phyloP scores from a whole-genome alignment of 2,797 vertebrate genomes.

The Galaxias olidus region DNA sequence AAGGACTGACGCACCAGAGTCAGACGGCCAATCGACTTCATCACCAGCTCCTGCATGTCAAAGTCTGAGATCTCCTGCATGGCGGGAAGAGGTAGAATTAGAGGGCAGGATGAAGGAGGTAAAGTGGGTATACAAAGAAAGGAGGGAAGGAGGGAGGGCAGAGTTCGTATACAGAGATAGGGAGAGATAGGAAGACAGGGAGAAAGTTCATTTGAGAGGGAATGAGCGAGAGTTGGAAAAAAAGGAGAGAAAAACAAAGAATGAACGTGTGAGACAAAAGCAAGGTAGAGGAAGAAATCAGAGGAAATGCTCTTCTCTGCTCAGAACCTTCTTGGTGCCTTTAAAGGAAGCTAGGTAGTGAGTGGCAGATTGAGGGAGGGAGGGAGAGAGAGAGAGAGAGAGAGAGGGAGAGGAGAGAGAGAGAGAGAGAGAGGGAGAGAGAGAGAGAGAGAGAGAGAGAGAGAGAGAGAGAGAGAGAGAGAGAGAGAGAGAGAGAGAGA shows the following conservation, averaged over 20 bases:
- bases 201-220: not conserved
- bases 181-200: not conserved
- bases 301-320: too few relatives aligned
- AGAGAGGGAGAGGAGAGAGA: not conserved
- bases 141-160: not conserved
- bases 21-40: constrained; percentile 95
- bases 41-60: constrained; percentile 94
- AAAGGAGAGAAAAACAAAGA: too few relatives aligned
- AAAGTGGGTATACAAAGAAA: constrained; percentile 1
- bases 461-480: constrained; percentile 5
- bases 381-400: not conserved
- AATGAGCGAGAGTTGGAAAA: not conserved
- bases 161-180: not conserved
- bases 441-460: constrained; percentile 1
- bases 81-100: constrained; percentile 9
- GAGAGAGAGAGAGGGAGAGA: not conserved
- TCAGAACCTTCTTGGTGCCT: too few relatives aligned
- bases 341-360: not conserved
- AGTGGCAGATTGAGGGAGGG: not conserved
- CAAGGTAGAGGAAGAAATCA: too few relatives aligned
- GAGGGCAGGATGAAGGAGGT: constrained; percentile 4
- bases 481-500: too few relatives aligned
- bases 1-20: constrained; percentile 96
- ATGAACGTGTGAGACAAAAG: too few relatives aligned
- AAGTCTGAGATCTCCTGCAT: constrained; percentile 91